A percentile compares a stretch with the other conserved stretches of the same genome.
These are phyloP conservation scores for Mantis religiosa DNA, from an alignment of 2,888 invertebrate species.

Conservation along the genomic window DNA sequence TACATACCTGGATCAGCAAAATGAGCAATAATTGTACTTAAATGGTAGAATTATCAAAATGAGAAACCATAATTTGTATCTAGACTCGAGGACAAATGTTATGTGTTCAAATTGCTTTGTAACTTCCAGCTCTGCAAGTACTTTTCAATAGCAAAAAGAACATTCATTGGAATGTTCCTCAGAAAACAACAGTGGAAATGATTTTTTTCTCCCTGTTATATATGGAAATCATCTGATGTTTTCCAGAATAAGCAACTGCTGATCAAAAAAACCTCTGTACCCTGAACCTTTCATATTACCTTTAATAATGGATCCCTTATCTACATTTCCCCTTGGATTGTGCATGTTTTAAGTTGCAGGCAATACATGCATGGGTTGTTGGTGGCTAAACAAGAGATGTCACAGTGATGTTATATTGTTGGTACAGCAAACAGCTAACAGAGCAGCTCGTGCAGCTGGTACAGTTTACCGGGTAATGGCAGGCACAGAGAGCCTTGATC, in stretches of 20 bases:
- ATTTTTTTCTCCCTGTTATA: neutral
- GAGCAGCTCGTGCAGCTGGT: slow-evolving; percentile 74
- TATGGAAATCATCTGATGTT: neutral
- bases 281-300: neutral
- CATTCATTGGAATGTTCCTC: too few relatives aligned
- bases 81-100: too few relatives aligned
- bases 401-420: neutral
- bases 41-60: too few relatives aligned
- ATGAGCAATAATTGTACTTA: too few relatives aligned
- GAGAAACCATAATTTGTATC: too few relatives aligned
- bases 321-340: neutral
- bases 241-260: neutral
- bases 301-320: neutral
- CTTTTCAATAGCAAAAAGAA: too few relatives aligned
- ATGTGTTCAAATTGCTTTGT: too few relatives aligned
- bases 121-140: too few relatives aligned
- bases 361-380: neutral
- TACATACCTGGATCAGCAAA: too few relatives aligned
- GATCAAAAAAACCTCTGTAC: neutral
- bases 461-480: slow-evolving; percentile 74
- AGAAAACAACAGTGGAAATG: neutral
- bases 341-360: neutral
- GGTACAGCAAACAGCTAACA: slow-evolving; percentile 67
- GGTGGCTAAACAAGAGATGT: neutral
- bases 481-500: slow-evolving; percentile 69